A percentile compares a stretch with the other conserved stretches of the same genome.
Conservation (phyloP, 2,888 invertebrate genomes). For the Pachycephus smyrnensis region DNA sequence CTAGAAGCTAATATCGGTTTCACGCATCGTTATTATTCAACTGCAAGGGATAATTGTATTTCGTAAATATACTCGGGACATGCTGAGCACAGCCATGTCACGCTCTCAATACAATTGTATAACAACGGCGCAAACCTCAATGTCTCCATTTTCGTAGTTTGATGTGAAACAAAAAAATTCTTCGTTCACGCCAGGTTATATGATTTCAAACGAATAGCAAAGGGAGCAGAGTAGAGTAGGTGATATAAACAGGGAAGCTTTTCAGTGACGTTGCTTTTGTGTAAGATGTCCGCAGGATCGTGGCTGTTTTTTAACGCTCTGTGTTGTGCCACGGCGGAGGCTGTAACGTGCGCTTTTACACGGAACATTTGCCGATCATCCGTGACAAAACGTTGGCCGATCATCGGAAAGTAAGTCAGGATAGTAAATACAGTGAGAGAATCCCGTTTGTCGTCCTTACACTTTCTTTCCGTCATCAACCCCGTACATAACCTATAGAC, state of each 20-base stretch:
- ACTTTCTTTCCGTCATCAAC: neutral
- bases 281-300: neutral
- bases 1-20: neutral
- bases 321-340: neutral
- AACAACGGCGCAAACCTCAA: neutral
- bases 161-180: neutral
- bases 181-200: neutral
- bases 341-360: slow-evolving; percentile 2
- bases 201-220: neutral
- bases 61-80: neutral
- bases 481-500: neutral
- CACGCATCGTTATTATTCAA: neutral
- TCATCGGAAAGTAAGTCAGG: neutral
- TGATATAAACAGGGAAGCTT: neutral
- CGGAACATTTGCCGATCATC: slow-evolving; percentile 1
- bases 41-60: neutral
- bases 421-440: neutral
- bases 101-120: neutral
- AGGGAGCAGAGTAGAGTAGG: neutral
- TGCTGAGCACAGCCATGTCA: neutral
- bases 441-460: neutral
- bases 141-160: neutral
- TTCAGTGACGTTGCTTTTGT: neutral
- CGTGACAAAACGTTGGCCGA: neutral
- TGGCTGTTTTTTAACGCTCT: slow-evolving; percentile 4